phyloP scores from a whole-genome alignment of 2,113 vertebrate genomes.

The Lipotes vexillifer region DNA sequence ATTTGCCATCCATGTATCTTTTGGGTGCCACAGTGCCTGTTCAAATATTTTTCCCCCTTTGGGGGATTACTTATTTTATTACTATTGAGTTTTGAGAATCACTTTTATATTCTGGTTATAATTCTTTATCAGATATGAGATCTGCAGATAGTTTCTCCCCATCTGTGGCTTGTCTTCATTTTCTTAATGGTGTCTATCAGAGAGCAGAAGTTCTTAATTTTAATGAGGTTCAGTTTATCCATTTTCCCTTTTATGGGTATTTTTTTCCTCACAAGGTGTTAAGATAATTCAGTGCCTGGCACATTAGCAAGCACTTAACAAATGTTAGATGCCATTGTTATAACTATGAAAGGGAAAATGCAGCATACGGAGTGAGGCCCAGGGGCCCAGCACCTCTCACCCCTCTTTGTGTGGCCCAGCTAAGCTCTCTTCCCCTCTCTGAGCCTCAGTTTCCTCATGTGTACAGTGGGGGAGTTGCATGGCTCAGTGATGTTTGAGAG shows the following conservation, averaged over 20 bases:
- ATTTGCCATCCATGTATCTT: background rate
- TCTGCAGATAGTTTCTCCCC: background rate
- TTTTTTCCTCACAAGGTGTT: background rate
- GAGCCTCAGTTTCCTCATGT: background rate
- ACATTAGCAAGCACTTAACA: background rate
- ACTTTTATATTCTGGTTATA: background rate
- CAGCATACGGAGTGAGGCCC: accelerated
- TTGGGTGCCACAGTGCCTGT: background rate
- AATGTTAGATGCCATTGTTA: background rate
- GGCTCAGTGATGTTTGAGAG: background rate
- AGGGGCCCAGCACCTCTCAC: background rate
- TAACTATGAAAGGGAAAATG: background rate
- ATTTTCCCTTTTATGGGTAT: background rate
- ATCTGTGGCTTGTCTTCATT: background rate
- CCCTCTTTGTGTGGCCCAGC: background rate
- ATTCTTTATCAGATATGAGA: background rate
- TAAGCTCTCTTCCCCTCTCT: background rate
- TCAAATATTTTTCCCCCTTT: background rate
- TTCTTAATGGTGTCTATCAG: background rate
- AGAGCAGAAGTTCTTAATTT: background rate
- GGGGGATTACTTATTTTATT: background rate
- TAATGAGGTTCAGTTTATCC: background rate
- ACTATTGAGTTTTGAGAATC: background rate
- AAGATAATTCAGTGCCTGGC: background rate
- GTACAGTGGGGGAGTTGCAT: background rate